These are phyloP conservation scores for Taeniopygia guttata DNA, from an alignment of 2,797 vertebrate genomes.

Conservation along the genomic window DNA sequence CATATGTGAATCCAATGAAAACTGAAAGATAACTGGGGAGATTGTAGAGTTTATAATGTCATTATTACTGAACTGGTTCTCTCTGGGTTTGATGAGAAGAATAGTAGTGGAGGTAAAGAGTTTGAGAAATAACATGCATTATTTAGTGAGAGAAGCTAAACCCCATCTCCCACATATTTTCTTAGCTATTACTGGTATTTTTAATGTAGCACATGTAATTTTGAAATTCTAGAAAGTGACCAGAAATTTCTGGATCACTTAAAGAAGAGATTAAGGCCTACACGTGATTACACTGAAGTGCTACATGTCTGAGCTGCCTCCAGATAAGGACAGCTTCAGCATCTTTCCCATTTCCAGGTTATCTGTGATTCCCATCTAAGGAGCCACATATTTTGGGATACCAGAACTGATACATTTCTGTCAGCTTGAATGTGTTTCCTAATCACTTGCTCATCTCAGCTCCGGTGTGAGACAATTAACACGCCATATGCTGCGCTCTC, in stretches of 20 bases:
- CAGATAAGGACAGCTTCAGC: neutral
- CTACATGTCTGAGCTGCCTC: fast-evolving
- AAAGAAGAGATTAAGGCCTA: neutral
- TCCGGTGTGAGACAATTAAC: neutral
- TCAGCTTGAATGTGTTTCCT: neutral
- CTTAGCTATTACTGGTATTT: neutral
- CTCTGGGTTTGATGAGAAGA: neutral
- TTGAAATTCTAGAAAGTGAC: neutral
- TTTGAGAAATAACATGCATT: neutral
- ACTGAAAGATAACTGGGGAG: neutral
- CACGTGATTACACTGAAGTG: neutral
- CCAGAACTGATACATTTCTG: neutral
- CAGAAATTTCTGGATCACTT: neutral
- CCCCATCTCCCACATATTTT: neutral
- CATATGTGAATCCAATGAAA: neutral
- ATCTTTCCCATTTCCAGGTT: neutral
- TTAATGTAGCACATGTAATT: neutral
- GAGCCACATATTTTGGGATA: neutral
- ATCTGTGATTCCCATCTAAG: neutral
- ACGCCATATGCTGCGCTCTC: neutral
- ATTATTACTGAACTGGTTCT: neutral
- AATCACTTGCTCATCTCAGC: neutral
- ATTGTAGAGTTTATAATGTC: neutral
- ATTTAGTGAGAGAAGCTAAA: neutral
- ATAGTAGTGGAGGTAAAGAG: neutral